Conservation (phyloP, 2,113 vertebrate genomes). For the Vulpes ferrilata region DNA sequence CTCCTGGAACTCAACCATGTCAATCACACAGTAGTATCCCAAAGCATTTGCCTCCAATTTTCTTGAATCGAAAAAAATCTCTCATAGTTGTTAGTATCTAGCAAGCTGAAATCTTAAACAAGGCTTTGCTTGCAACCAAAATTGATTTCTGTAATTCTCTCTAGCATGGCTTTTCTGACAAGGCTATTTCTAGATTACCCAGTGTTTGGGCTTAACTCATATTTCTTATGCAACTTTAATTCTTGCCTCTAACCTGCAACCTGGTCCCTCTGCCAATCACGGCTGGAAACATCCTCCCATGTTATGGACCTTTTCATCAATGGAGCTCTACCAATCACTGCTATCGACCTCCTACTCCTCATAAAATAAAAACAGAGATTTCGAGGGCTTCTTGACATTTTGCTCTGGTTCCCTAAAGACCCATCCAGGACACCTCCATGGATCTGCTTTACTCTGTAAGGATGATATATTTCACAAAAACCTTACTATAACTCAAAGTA, state of each 20-base stretch:
- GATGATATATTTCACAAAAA: conserved; percentile 81
- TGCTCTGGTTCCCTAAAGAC: conserved; percentile 75
- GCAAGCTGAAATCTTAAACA: conserved; percentile 75
- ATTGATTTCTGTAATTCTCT: conserved; percentile 79
- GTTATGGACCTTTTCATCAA: conserved; percentile 80
- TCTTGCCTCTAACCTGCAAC: conserved; percentile 77
- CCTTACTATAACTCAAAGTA: conserved; percentile 78
- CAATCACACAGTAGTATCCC: conserved; percentile 52
- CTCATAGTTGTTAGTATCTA: conserved; percentile 59
- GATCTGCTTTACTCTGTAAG: conserved; percentile 74
- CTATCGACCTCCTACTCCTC: conserved; percentile 77
- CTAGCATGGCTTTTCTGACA: conserved; percentile 68
- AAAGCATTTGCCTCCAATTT: conserved; percentile 72
- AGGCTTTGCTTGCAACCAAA: conserved; percentile 72
- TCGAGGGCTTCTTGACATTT: conserved; percentile 78
- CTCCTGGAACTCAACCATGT: conserved; percentile 53
- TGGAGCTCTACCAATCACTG: conserved; percentile 80
- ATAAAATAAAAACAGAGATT: conserved; percentile 81
- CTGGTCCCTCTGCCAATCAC: conserved; percentile 74
- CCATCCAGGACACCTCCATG: conserved; percentile 71
- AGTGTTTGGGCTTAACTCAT: conserved; percentile 51
- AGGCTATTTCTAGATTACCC: conserved; percentile 76
- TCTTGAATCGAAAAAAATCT: conserved; percentile 64
- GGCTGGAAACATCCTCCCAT: conserved; percentile 65
- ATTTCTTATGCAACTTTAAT: conserved; percentile 79